Percentiles rank a stretch among this genome's conserved stretches.
These are phyloP conservation scores for Lepus townsendii DNA, from an alignment of 2,797 vertebrate species.

Conservation along the genomic window DNA sequence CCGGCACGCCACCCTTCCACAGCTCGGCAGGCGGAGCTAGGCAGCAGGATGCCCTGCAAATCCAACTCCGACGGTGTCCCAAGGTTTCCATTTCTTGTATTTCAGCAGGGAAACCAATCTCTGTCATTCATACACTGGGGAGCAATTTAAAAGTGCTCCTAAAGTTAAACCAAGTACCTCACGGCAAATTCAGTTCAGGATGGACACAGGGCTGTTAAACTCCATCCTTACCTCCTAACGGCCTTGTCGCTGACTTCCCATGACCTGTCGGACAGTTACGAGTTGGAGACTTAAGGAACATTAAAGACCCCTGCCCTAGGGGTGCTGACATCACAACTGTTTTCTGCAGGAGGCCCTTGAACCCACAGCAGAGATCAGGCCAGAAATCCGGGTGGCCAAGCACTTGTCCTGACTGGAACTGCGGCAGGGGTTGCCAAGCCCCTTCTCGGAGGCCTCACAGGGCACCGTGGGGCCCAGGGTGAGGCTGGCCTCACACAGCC, in stretches of 20 bases:
- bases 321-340: not conserved
- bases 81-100: not conserved
- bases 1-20: slow-evolving; percentile 8
- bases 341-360: slow-evolving; percentile 8
- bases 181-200: not conserved
- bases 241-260: not conserved
- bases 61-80: not conserved
- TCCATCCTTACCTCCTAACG: not conserved
- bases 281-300: not conserved
- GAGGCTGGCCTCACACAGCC: not conserved
- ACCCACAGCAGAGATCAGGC: not conserved
- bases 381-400: not conserved
- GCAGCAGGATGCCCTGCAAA: not conserved
- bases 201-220: rapidly evolving
- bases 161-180: not conserved
- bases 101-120: not conserved
- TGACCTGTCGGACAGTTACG: not conserved
- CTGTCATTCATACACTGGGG: not conserved
- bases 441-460: not conserved
- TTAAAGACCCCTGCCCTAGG: not conserved
- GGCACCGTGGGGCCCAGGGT: not conserved
- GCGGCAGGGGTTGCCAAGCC: not conserved
- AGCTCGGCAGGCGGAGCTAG: not conserved
- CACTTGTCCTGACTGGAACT: not conserved
- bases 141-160: not conserved